phyloP scores from a whole-genome alignment of 2,888 invertebrate species.

The Chrysolina haemoptera region DNA sequence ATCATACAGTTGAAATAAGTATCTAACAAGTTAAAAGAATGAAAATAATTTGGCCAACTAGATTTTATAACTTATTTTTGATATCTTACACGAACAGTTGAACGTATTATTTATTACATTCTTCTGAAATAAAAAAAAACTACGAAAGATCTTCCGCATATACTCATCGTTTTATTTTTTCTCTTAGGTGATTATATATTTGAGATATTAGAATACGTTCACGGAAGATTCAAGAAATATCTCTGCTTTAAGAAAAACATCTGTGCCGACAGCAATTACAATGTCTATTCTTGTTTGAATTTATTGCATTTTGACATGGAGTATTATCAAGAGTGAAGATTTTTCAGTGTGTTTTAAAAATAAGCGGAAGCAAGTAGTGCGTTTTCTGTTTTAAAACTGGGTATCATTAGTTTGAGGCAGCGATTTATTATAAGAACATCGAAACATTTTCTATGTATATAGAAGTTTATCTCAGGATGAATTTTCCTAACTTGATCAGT shows the following conservation, averaged over 20 bases:
- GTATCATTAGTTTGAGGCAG: not conserved
- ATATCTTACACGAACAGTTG: no score
- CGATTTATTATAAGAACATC: not conserved
- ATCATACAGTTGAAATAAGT: no score
- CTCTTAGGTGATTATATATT: not conserved
- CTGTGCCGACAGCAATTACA: conserved; percentile 3
- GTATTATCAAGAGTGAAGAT: not conserved
- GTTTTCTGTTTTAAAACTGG: not conserved
- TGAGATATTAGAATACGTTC: not conserved
- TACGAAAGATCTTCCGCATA: not conserved
- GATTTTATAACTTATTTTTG: no score
- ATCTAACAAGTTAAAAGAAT: no score
- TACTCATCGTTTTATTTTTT: not conserved
- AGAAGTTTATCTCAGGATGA: not conserved
- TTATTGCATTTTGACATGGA: not conserved
- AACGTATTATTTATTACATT: no score
- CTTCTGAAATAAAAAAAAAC: no score
- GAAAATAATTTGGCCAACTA: no score
- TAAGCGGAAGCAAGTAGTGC: not conserved
- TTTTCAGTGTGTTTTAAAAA: not conserved
- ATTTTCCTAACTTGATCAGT: not conserved
- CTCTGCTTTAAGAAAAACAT: conserved; percentile 1
- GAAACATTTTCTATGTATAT: no score
- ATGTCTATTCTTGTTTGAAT: not conserved
- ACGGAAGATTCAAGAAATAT: not conserved